Evolutionary conservation across 2,113 vertebrate genomes (phyloP), one percentile per base, ranked within the genome.

Genomic region (Poeciliopsis occidentalis): DNA sequence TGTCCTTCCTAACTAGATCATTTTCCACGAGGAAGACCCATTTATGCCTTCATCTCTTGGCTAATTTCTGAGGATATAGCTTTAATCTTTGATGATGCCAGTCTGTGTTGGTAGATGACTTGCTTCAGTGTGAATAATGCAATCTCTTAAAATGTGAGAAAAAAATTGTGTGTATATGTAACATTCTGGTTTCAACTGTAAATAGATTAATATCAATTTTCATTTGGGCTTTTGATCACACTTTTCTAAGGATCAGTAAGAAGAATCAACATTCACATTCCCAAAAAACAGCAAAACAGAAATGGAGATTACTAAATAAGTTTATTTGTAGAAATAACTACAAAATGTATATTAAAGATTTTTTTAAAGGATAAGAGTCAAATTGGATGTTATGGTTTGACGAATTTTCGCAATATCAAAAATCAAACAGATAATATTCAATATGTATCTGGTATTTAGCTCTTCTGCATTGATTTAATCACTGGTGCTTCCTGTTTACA

Each of bases 251-350:
- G 24, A 54, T 17, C 51, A 24, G 51, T n/a, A 19, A 57, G 22
- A 24, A n/a, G 19, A 11, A 24, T n/a, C 51, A 8, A 11, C 22
- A 27, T 69, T 63, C 10, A 41, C 10, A 12, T 34, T 2, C 68
- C 32, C 71, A 79, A 27, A 60, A 31, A 26, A 62, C 29, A 26
- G n/a, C 8, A 64, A 82, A 72, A 54, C 64, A 44, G 22, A 65
- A 64, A 17, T 76, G 60, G 84, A 90, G 91, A 85, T 91, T 88
- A 87, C 87, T 88, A 90, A 87, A 87, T 85, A 71, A 30, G 83
- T 91, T 93, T 93, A 91, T 89, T 91, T 32, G 75, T 92, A 89
- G 81, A 92, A 93, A 93, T 81, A 79, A 75, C 86, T 92, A 90
- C 85, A 92, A 93, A 73, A 91, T 90, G 57, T 65, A 68, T 73